Conservation (phyloP, 2,113 vertebrate species). For the Myanophis thanlyinensis region DNA sequence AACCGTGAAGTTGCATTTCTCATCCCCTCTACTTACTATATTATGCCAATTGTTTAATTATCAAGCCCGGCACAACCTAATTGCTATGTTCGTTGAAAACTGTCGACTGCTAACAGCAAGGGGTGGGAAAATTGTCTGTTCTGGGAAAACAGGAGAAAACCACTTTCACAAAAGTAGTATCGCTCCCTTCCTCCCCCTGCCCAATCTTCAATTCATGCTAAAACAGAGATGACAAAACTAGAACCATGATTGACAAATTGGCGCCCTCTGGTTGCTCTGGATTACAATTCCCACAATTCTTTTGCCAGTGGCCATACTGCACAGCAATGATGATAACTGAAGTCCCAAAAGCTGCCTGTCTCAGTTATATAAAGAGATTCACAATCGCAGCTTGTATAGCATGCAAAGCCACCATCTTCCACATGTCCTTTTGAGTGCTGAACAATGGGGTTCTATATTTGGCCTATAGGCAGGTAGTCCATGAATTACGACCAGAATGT, state of each 20-base stretch:
- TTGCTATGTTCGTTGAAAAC: constrained; percentile 16
- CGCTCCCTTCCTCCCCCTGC: not conserved
- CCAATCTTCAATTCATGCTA: not conserved
- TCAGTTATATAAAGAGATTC: not conserved
- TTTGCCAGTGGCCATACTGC: not conserved
- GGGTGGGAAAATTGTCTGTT: not conserved
- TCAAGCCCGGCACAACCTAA: constrained; percentile 4
- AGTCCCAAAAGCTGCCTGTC: not conserved
- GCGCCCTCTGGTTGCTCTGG: not conserved
- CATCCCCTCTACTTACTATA: not conserved
- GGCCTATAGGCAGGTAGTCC: not conserved
- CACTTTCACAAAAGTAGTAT: not conserved
- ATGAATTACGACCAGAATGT: too few species aligned
- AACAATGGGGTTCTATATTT: not conserved
- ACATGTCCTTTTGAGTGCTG: too few species aligned
- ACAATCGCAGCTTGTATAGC: not conserved
- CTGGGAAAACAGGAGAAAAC: not conserved
- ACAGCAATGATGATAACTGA: not conserved
- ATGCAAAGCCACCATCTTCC: too few species aligned
- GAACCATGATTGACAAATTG: not conserved
- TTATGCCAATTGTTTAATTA: constrained; percentile 35
- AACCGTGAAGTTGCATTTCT: not conserved
- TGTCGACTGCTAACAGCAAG: constrained; percentile 1
- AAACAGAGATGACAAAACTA: not conserved
- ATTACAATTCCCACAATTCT: not conserved